Percentiles rank a stretch among this genome's conserved stretches.
These are phyloP conservation scores for Pterobdella sp. DNA, from an alignment of 2,888 invertebrate species.

Conservation along the genomic window DNA sequence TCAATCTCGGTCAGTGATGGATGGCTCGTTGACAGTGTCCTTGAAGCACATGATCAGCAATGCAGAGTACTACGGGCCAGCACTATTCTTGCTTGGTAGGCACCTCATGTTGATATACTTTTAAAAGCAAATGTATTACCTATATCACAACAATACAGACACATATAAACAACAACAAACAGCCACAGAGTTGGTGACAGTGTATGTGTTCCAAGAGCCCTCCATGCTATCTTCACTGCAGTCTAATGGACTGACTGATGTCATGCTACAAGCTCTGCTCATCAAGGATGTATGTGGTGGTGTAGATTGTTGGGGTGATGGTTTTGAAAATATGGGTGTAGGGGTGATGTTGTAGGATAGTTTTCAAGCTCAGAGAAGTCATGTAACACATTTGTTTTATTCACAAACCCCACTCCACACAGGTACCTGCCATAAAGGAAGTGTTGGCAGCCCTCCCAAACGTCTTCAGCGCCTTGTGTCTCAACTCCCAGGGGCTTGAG, in stretches of 20 bases:
- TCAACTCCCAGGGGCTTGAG: constrained; percentile 70
- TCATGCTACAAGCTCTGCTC: constrained; percentile 72
- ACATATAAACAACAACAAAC: constrained; percentile 20
- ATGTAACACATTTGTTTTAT: too few species aligned
- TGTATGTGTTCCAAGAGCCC: constrained; percentile 69
- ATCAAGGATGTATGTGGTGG: constrained; percentile 64
- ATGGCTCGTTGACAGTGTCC: constrained; percentile 69
- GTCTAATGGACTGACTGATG: constrained; percentile 74
- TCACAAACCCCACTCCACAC: constrained; percentile 4
- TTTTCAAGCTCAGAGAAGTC: too few species aligned
- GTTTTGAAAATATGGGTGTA: background rate
- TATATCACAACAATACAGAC: background rate
- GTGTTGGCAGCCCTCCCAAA: constrained; percentile 73
- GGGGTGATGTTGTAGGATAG: background rate
- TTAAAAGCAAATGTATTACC: background rate
- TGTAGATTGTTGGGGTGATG: background rate
- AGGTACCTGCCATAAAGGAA: constrained; percentile 57
- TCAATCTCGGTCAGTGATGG: constrained; percentile 59
- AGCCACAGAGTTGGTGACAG: constrained; percentile 71
- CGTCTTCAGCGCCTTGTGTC: constrained; percentile 71
- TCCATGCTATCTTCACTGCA: constrained; percentile 74
- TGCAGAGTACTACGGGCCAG: constrained; percentile 79
- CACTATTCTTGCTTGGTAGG: constrained; percentile 67
- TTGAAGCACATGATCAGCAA: constrained; percentile 74
- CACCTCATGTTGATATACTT: background rate